A percentile compares a stretch with the other conserved stretches of the same genome.
These are phyloP conservation scores for Junonia oenone DNA, from an alignment of 2,888 invertebrate species.

Conservation along the genomic window DNA sequence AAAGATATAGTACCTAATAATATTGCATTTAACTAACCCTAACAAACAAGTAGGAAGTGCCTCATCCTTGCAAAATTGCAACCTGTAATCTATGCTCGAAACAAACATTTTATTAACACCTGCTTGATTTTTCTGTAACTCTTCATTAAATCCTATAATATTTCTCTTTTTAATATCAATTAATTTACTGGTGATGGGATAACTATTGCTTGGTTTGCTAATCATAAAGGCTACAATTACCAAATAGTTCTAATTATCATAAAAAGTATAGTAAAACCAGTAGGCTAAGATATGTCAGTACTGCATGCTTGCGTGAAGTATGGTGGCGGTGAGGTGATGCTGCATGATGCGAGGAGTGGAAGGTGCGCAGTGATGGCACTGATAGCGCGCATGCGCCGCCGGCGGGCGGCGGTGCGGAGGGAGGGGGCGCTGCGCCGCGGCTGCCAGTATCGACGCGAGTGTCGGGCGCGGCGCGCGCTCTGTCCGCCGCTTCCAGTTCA, in stretches of 20 bases:
- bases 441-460: conserved; percentile 78
- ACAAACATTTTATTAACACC: background rate
- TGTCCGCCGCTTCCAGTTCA: conserved; percentile 54
- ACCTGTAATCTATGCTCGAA: conserved; percentile 4
- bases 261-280: background rate
- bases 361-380: conserved; percentile 33
- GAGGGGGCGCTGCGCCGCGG: conserved; percentile 52
- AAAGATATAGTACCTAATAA: background rate
- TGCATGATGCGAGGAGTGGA: conserved; percentile 30
- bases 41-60: background rate
- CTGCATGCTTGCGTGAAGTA: conserved; percentile 15
- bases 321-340: conserved; percentile 24
- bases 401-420: conserved; percentile 36
- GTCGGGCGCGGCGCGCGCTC: conserved; percentile 74
- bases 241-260: background rate
- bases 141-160: background rate
- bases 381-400: conserved; percentile 38
- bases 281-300: conserved; percentile 8
- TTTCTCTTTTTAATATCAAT: background rate
- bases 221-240: background rate
- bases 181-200: background rate
- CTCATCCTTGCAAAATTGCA: conserved; percentile 10
- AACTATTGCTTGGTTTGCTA: background rate
- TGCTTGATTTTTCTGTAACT: background rate
- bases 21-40: background rate